Conservation (phyloP, 2,888 invertebrate species). For the Megalurothrips usitatus region DNA sequence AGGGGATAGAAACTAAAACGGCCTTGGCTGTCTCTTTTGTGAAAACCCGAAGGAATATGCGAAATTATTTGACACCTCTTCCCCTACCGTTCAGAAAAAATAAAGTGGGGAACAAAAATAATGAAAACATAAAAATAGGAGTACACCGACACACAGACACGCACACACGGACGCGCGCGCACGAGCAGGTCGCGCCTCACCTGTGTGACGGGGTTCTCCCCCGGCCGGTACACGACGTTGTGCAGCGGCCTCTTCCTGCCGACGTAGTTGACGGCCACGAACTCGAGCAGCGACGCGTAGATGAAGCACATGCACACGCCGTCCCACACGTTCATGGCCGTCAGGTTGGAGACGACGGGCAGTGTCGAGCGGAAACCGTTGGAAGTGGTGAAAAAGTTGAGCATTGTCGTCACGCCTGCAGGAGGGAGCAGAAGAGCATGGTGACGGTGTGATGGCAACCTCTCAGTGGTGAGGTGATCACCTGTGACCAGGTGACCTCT, state of each 20-base stretch:
- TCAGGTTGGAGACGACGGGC: slow-evolving; percentile 89
- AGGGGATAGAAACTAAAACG: too few species aligned
- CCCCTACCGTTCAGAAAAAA: not conserved
- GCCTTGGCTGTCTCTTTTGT: too few species aligned
- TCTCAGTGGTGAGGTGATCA: too few species aligned
- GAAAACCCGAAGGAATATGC: too few species aligned
- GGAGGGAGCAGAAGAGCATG: slow-evolving; percentile 32
- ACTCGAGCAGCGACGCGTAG: slow-evolving; percentile 88
- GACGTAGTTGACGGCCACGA: slow-evolving; percentile 93
- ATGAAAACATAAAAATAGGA: slow-evolving; percentile 42
- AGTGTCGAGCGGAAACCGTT: slow-evolving; percentile 87
- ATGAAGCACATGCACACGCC: slow-evolving; percentile 97
- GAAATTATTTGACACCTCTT: slow-evolving; percentile 23
- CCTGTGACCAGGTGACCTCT: too few species aligned
- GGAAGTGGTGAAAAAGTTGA: slow-evolving; percentile 96
- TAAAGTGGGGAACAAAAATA: not conserved
- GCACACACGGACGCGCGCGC: slow-evolving; percentile 40
- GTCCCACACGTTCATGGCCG: slow-evolving; percentile 96
- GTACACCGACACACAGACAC: slow-evolving; percentile 44
- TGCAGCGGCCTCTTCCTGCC: slow-evolving; percentile 84
- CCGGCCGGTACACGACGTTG: slow-evolving; percentile 84
- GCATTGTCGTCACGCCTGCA: slow-evolving; percentile 91
- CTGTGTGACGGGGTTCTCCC: slow-evolving; percentile 88
- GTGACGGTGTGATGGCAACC: not conserved
- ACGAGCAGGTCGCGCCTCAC: slow-evolving; percentile 48